A percentile compares a stretch with the other conserved stretches of the same genome.
These are phyloP conservation scores for Drosophila aldrichi DNA, from an alignment of 2,888 invertebrate species.

Conservation along the genomic window DNA sequence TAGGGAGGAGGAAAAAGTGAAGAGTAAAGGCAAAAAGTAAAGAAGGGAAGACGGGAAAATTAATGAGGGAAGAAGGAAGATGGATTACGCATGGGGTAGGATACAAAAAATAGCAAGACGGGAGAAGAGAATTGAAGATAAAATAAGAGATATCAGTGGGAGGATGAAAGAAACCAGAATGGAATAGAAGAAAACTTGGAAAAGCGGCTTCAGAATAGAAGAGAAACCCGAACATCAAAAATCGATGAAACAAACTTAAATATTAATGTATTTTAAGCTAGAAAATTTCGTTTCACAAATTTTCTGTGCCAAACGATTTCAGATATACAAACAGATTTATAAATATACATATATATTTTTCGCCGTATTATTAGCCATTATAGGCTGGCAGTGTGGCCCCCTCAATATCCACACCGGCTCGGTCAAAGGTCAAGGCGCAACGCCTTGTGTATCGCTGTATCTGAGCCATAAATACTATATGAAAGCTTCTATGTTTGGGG, in stretches of 20 bases:
- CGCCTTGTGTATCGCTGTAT: slow-evolving; percentile 10
- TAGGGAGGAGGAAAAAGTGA: no score
- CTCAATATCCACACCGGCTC: neutral
- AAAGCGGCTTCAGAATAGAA: no score
- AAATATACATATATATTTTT: neutral
- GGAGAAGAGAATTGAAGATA: no score
- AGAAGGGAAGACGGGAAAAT: no score
- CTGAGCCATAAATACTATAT: slow-evolving; percentile 38
- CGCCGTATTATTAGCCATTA: neutral
- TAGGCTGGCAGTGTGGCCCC: neutral
- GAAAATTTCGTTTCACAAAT: neutral
- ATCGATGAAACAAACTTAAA: neutral
- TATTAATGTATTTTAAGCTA: neutral
- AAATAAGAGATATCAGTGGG: no score
- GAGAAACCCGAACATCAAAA: no score
- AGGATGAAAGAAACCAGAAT: no score
- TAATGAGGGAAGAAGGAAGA: no score
- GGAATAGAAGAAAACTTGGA: no score
- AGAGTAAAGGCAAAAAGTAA: no score
- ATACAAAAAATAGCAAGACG: no score
- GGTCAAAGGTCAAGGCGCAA: slow-evolving; percentile 52
- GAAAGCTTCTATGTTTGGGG: slow-evolving; percentile 26
- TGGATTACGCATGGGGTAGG: no score
- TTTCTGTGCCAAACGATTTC: neutral
- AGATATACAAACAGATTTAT: neutral